Evolutionary conservation across 2,888 invertebrate species (phyloP), one percentile per base, ranked within the genome.

Genomic region (Drosophila siamana): DNA sequence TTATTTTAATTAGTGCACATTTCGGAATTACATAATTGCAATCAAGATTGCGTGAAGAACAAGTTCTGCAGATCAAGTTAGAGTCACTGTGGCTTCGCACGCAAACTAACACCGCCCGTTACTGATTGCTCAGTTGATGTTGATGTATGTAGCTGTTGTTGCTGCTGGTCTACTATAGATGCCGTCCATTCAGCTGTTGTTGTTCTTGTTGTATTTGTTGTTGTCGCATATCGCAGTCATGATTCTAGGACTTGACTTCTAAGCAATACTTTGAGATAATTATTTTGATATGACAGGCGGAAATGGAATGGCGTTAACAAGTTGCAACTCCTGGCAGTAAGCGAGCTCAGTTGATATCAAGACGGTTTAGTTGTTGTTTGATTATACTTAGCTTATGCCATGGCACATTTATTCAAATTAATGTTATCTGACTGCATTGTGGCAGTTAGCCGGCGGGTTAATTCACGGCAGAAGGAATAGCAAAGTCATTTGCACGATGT

Each of bases 271-370:
- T 79, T 80, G 71, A 86, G 89, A 89, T 89, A 89, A 83, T 89
- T 89, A 86, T 81, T 86, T 81, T 85, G 89, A 90, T 89, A 89
- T 86, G 90, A 89, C 90, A 89, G 81, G 79, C 90, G 89, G 89
- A 89, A 89, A 89, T 84, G 79, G 81, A 88, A 86, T 84, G 74
- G 86, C 85, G 89, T 78, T 88, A 88, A 88, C 86, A 74, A 77
- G 89, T 83, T 83, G 79, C 72, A 68, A 66, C 59, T 71, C 67
- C 71, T 68, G 78, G 60, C 55, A 65, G 50, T 55, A 57, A 33
- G n/a, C n/a, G 33, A 33, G 4, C 33, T 33, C 44, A 30, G 56
- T 51, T 36, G 54, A 61, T 73, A 75, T 59, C 62, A 64, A 51
- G 61, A 65, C 62, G 57, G 44, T 69, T 64, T 50, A 68, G 40